Evolutionary conservation across 2,888 invertebrate genomes (phyloP).

Genomic region (Griposia aprilina): DNA sequence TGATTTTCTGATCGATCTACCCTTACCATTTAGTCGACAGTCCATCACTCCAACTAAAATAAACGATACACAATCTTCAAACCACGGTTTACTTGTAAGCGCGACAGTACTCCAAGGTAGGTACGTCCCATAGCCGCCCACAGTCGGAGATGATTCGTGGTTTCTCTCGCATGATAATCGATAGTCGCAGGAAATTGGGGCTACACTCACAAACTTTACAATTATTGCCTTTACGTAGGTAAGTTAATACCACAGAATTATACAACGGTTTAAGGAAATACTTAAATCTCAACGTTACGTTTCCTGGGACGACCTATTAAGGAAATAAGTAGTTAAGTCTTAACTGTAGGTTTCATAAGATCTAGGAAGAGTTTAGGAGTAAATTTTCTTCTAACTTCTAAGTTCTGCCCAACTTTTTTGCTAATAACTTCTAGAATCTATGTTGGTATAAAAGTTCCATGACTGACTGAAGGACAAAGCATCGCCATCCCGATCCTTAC

Average conservation of each 20-base stretch:
- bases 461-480: neutral
- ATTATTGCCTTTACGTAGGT: slow-evolving; percentile 62
- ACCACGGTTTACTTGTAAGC: slow-evolving; percentile 4
- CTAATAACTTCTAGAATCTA: neutral
- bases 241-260: slow-evolving; percentile 42
- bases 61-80: neutral
- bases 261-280: neutral
- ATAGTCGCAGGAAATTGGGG: slow-evolving; percentile 72
- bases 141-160: slow-evolving; percentile 76
- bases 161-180: slow-evolving; percentile 73
- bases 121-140: slow-evolving; percentile 71
- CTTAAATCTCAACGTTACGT: neutral
- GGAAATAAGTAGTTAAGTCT: neutral
- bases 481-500: too few relatives aligned
- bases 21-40: neutral
- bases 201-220: slow-evolving; percentile 66
- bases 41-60: neutral
- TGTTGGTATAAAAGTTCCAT: neutral
- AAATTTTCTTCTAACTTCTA: neutral
- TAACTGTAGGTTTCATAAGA: neutral
- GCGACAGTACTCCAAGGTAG: slow-evolving; percentile 46
- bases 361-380: neutral
- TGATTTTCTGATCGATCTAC: neutral
- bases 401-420: neutral
- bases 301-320: neutral